Evolutionary conservation across 2,888 invertebrate species (phyloP).

Genomic region (Trachelus tabidus): DNA sequence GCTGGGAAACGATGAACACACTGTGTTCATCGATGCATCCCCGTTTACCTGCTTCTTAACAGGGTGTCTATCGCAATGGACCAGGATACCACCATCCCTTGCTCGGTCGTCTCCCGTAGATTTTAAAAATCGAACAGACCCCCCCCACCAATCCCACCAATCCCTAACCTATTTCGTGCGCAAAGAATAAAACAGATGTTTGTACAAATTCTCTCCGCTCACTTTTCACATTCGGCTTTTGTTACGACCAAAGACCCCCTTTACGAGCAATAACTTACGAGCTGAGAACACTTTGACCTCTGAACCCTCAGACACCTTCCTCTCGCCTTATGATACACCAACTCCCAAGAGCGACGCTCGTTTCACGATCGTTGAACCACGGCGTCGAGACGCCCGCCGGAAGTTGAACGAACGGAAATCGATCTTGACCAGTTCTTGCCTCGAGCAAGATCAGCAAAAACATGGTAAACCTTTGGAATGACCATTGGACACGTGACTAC

Average conservation of each 20-base stretch:
- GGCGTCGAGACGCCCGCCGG: neutral
- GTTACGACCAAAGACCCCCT: neutral
- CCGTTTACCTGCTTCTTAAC: neutral
- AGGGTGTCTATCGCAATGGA: neutral
- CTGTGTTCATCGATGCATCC: neutral
- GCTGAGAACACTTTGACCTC: neutral
- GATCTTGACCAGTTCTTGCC: neutral
- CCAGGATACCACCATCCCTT: neutral
- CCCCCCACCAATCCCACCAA: neutral
- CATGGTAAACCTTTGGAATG: neutral
- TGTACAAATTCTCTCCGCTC: neutral
- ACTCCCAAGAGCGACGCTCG: neutral
- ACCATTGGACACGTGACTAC: neutral
- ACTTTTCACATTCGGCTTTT: neutral
- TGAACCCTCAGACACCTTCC: neutral
- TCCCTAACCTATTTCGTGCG: neutral
- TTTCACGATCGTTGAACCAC: neutral
- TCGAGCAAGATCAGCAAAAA: neutral
- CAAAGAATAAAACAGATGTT: conserved; percentile 1
- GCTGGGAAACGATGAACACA: neutral
- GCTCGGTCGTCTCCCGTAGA: neutral
- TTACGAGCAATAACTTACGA: neutral
- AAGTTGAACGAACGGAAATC: neutral
- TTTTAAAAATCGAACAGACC: neutral
- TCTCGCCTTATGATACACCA: neutral